These are phyloP conservation scores for Encarsia formosa DNA, from an alignment of 2,888 invertebrate species.

Conservation along the genomic window DNA sequence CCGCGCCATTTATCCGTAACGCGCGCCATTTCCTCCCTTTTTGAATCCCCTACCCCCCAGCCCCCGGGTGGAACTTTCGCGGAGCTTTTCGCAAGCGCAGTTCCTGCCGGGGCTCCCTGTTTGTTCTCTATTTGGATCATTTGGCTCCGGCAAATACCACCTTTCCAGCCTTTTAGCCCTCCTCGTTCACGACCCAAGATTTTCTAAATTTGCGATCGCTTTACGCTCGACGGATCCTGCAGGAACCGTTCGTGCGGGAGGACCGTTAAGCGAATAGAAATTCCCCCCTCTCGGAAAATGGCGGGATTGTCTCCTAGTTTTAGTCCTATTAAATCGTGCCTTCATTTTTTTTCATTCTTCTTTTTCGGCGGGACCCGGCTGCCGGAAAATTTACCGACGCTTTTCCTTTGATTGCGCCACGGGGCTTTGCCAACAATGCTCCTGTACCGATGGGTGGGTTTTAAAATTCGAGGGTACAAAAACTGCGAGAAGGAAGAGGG, in stretches of 20 bases:
- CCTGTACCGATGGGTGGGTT: too few species aligned
- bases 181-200: conserved; percentile 36
- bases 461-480: too few species aligned
- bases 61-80: background rate
- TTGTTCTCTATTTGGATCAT: conserved; percentile 51
- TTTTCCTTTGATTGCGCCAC: conserved; percentile 16
- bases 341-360: background rate
- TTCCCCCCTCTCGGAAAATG: conserved; percentile 10
- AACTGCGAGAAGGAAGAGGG: too few species aligned
- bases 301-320: conserved; percentile 25
- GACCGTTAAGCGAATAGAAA: conserved; percentile 2
- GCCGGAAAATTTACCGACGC: conserved; percentile 4
- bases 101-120: conserved; percentile 23
- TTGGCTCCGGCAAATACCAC: conserved; percentile 50
- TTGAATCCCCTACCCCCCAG: conserved; percentile 32
- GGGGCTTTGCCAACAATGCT: background rate
- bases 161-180: conserved; percentile 35
- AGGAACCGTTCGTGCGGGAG: conserved; percentile 31
- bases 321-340: conserved; percentile 20
- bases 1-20: conserved; percentile 52
- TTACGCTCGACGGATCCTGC: conserved; percentile 32
- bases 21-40: conserved; percentile 51
- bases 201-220: conserved; percentile 40
- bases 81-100: conserved; percentile 2
- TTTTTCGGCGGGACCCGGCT: background rate